Base-by-base conservation (phyloP, 2,113 vertebrate genomes). In the Lophius piscatorius region DNA sequence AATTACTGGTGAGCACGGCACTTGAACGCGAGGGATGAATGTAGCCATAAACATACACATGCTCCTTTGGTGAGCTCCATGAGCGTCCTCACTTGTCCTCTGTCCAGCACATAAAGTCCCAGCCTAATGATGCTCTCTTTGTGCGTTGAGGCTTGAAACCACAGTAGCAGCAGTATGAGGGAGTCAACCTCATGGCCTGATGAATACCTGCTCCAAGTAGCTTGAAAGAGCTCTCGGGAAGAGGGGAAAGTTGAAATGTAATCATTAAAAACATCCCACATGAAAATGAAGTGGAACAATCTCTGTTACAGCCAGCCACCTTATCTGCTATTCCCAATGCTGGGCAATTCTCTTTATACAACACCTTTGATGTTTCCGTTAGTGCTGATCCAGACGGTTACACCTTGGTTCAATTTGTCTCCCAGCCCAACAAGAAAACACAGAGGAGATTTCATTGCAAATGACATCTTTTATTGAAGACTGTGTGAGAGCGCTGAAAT, bases 391-490 rank as follows among this genome's bases (percentile, higher is more conserved):
- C 68, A 61, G 73, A 70, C 45, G 33, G 23, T 74, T 42, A 59
- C 69, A 87, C 79, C 84, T 71, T 56, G 60, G 57, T 56, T 55
- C 73, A 75, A 71, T 83, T 86, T 79, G 71, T 82, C 63, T 70
- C 42, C 26, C 35, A 16, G 66, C 72, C 65, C 50, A 68, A 67
- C 67, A 79, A 62, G 70, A 80, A 83, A 82, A 81, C 80, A 80
- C 65, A 82, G 81, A 82, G 48, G 70, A 77, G 74, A 61, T 84
- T 89, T 88, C 78, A 85, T 69, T 83, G 85, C 48, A 90, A 81
- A 85, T 79, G 39, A 85, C 78, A 90, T 89, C 34, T 91, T 85
- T 91, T 90, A 90, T 90, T 90, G 72, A 90, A 84, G 70, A 81
- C 74, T 83, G 87, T 76, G 75, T 60, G 83, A 76, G 65, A 67